Evolutionary conservation across 1,140 invertebrate genomes (phyloP).

Genomic region (Pentalonia nigronervosa): DNA sequence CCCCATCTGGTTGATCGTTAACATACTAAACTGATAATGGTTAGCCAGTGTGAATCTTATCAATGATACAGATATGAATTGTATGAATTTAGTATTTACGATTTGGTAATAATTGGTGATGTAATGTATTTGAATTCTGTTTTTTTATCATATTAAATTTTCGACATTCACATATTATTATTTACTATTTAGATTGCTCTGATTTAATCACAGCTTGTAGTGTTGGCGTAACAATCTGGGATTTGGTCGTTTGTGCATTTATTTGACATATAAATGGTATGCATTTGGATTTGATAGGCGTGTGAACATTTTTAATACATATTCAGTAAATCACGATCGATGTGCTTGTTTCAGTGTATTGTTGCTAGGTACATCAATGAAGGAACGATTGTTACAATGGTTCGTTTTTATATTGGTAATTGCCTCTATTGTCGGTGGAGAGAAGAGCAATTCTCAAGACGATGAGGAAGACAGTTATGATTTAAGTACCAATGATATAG

Average conservation of each 20-base stretch:
- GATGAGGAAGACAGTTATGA: conserved; percentile 47
- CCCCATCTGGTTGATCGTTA: conserved; percentile 16
- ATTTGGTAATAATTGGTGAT: conserved; percentile 19
- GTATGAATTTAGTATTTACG: background rate
- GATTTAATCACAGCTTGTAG: background rate
- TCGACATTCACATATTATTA: background rate
- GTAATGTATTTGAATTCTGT: conserved; percentile 49
- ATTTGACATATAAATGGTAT: conserved; percentile 3
- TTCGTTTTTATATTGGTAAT: conserved; percentile 9
- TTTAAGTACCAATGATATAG: conserved; percentile 2
- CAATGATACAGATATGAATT: conserved; percentile 19
- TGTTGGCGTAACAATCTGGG: background rate
- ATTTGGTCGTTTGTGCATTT: background rate
- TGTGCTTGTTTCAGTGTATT: background rate
- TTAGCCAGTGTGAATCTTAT: background rate
- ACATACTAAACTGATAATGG: conserved; percentile 10
- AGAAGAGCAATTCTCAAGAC: conserved; percentile 6
- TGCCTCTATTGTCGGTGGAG: background rate
- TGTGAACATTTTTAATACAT: background rate
- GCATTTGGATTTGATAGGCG: background rate
- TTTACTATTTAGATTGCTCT: background rate
- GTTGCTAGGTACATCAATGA: conserved; percentile 38
- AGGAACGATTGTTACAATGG: conserved; percentile 34
- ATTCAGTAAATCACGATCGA: background rate
- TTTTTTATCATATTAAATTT: background rate